Evolutionary conservation across 2,113 vertebrate species (phyloP), one percentile per base, ranked within the genome.

Genomic region (Thryonomys swinderianus): DNA sequence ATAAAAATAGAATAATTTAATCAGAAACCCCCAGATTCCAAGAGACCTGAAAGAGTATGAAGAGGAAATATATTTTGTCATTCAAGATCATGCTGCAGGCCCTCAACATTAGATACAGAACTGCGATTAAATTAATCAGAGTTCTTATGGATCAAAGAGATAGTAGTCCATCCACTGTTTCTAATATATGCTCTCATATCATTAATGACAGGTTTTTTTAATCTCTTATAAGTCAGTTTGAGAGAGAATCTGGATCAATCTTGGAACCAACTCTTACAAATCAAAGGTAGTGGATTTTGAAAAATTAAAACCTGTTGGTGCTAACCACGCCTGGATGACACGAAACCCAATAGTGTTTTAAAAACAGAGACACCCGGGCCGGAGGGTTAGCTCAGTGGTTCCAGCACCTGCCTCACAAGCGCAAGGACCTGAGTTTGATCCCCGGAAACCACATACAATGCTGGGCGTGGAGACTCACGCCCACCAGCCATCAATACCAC

Each of bases 1-100:
- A 88, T 74, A 74, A 96, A 97, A 96, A 92, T 73, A 91, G 61
- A 61, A 88, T 8, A 73, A 51, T 69, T 94, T 66, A 83, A 92
- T 93, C 76, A 96, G 93, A 97, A 96, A 73, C 23, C 55, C n/a
- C 74, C 40, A 57, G 67, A 27, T 96, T 78, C 57, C 85, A 69
- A 95, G 37, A 93, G 0, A 48, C 71, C 73, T 76, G 40, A 87
- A 86, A 91, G 71, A 93, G n/a, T 34, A 87, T 34, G 48, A 90
- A 57, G 42, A 78, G 9, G 83, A 82, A 32, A 91, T 30, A 88
- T 88, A 89, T 61, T 91, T 62, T 62, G 88, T 79, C 37, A 4
- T 74, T 67, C 51, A 85, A 64, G 64, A 30, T 3, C 71, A 81
- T 71, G 21, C 17, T 86, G 53, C 62, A 86, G 64, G 67, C 21